These are phyloP conservation scores for Oriolus oriolus DNA, from an alignment of 2,113 vertebrate genomes.

Conservation along the genomic window DNA sequence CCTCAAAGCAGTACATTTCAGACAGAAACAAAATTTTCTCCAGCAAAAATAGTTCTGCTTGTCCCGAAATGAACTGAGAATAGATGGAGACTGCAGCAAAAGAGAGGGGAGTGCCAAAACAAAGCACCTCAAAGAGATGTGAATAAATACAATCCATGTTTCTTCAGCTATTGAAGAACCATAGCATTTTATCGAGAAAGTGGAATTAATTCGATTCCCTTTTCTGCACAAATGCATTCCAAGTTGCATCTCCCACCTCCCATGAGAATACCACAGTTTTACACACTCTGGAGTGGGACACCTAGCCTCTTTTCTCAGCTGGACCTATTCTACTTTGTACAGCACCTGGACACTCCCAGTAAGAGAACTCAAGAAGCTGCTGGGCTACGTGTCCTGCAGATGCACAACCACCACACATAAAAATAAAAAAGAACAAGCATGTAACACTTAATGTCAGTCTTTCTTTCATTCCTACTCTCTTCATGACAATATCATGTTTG, in stretches of 20 bases:
- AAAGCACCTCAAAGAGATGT: neutral
- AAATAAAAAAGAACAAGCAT: neutral
- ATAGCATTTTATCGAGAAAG: neutral
- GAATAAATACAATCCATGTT: neutral
- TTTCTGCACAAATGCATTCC: neutral
- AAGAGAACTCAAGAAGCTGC: neutral
- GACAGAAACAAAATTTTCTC: neutral
- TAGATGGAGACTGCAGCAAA: neutral
- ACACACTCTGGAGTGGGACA: neutral
- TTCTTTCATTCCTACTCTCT: neutral
- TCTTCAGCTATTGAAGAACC: neutral
- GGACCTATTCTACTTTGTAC: neutral
- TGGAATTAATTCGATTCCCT: neutral
- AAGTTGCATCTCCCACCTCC: neutral
- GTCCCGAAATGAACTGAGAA: neutral
- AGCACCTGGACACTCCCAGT: fast-evolving
- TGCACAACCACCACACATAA: neutral
- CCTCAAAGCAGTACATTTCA: neutral
- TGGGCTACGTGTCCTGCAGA: fast-evolving
- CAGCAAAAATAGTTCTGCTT: neutral
- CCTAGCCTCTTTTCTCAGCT: neutral
- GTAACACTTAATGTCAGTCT: neutral
- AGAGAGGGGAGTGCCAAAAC: neutral
- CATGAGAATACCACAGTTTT: neutral
- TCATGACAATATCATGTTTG: neutral